A percentile compares a stretch with the other conserved stretches of the same genome.
phyloP scores from a whole-genome alignment of 30 jellyfish, hydroid and myxozoan species.

The Aurelia aurita region DNA sequence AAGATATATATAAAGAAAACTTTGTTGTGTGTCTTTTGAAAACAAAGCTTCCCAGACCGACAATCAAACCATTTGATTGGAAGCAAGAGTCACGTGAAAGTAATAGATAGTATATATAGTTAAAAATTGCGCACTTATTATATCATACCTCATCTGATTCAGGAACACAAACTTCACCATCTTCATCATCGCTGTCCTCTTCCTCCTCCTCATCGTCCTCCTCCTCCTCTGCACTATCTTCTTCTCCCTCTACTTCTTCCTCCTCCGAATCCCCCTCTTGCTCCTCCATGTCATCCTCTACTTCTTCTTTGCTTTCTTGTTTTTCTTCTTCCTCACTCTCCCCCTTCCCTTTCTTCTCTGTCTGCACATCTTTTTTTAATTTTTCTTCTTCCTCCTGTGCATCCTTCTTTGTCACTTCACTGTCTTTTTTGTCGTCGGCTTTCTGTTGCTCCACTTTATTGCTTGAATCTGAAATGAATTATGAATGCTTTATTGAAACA shows the following conservation, averaged over 20 bases:
- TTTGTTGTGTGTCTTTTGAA: too few relatives aligned
- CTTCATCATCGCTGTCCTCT: conserved; percentile 50
- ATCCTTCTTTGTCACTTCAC: background rate
- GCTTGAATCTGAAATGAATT: too few relatives aligned
- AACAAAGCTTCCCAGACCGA: too few relatives aligned
- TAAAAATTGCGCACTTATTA: background rate
- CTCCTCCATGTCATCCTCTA: conserved; percentile 25
- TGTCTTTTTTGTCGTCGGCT: background rate
- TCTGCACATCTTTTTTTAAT: background rate
- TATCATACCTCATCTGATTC: conserved; percentile 45
- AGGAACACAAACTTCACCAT: conserved; percentile 66
- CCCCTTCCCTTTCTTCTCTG: background rate
- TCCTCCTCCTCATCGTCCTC: too few relatives aligned
- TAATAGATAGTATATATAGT: too few relatives aligned
- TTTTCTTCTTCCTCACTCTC: background rate
- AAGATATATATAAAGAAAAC: too few relatives aligned
- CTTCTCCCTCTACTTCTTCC: background rate
- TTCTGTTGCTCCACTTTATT: background rate
- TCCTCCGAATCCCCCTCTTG: conserved; percentile 60
- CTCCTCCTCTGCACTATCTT: too few relatives aligned
- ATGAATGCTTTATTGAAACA: too few relatives aligned
- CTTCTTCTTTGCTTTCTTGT: conserved; percentile 8
- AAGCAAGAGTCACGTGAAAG: too few relatives aligned
- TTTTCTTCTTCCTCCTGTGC: conserved; percentile 1
- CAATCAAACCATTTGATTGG: too few relatives aligned